Percentiles rank a stretch among this genome's conserved stretches.
phyloP scores from a whole-genome alignment of 2,888 invertebrate species.

The Eupithecia abbreviata region DNA sequence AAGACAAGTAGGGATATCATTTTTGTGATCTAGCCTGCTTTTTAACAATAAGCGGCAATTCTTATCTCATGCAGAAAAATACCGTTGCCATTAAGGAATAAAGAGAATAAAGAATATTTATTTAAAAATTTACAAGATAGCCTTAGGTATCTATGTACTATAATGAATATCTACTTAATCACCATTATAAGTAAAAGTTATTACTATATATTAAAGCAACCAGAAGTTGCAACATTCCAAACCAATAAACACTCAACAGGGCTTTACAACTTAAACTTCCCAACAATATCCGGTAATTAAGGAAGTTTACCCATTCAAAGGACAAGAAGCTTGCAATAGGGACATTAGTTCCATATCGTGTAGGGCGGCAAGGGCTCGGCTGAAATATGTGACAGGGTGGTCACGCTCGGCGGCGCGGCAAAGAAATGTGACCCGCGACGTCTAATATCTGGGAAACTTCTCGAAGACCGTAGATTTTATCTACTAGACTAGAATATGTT shows the following conservation, averaged over 20 bases:
- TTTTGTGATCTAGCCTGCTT: background rate
- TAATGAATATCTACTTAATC: no score
- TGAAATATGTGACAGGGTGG: constrained; percentile 79
- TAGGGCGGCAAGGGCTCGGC: constrained; percentile 26
- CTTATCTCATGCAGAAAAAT: background rate
- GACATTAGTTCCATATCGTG: constrained; percentile 9
- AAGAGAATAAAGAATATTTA: no score
- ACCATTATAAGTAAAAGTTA: no score
- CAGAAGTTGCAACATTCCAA: background rate
- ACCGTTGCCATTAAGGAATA: background rate
- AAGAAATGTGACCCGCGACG: constrained; percentile 72
- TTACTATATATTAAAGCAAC: background rate
- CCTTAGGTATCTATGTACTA: no score
- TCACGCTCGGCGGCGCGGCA: constrained; percentile 68
- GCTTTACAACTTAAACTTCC: constrained; percentile 36
- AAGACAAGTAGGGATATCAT: background rate
- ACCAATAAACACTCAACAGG: constrained; percentile 6
- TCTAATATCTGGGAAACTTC: constrained; percentile 57
- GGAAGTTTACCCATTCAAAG: constrained; percentile 5
- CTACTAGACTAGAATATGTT: background rate
- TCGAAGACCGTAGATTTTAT: constrained; percentile 16
- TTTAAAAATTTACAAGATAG: no score
- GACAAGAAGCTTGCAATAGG: constrained; percentile 5
- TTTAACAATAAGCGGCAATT: background rate
- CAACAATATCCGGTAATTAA: constrained; percentile 12